phyloP scores from a whole-genome alignment of 2,113 vertebrate species.

The Toxotes chatareus region DNA sequence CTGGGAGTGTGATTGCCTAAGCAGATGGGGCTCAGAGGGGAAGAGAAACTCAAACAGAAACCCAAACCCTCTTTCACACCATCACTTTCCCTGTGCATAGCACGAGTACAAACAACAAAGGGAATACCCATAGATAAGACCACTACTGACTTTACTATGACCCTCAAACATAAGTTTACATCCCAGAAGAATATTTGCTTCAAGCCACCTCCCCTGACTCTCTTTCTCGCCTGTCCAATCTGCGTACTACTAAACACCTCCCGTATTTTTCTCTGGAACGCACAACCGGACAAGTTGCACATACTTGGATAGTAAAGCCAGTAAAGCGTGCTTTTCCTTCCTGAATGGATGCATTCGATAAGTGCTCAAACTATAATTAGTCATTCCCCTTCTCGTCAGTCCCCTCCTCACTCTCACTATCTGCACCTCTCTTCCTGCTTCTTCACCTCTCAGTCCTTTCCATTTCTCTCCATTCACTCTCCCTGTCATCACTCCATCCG shows the following conservation, averaged over 20 bases:
- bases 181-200: conserved; percentile 16
- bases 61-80: conserved; percentile 64
- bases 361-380: conserved; percentile 64
- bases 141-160: conserved; percentile 15
- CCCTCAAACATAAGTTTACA: conserved; percentile 27
- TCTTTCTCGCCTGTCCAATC: conserved; percentile 46
- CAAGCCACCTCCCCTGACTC: conserved; percentile 9
- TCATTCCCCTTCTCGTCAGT: conserved; percentile 17
- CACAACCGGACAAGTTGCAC: conserved; percentile 61
- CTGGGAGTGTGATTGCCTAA: conserved; percentile 79
- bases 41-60: conserved; percentile 73
- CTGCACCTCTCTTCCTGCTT: conserved; percentile 30
- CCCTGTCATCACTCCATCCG: conserved; percentile 45
- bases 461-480: conserved; percentile 29
- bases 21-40: conserved; percentile 78
- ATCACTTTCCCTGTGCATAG: conserved; percentile 64
- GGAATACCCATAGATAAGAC: conserved; percentile 71
- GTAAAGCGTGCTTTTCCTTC: conserved; percentile 77
- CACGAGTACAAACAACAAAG: conserved; percentile 48
- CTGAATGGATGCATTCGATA: conserved; percentile 38
- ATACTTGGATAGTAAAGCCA: conserved; percentile 72
- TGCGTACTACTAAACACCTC: conserved; percentile 63
- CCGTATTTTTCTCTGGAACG: conserved; percentile 60
- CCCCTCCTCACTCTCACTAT: conserved; percentile 56
- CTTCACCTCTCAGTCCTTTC: conserved; percentile 32